Evolutionary conservation across 2,888 invertebrate genomes (phyloP).

Genomic region (Volucella zonaria): DNA sequence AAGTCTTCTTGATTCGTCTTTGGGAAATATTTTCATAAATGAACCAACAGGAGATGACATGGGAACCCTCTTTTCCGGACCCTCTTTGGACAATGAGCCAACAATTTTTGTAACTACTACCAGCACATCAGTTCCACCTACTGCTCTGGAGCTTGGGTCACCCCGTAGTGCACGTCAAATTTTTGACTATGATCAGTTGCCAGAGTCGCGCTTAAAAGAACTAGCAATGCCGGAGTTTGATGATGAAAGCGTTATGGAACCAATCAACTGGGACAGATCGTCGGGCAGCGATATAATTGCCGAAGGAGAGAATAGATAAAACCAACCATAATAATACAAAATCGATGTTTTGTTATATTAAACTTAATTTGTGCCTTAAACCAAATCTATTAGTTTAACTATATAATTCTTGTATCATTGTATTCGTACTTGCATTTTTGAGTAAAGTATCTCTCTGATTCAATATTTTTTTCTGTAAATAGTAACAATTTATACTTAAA

Average conservation of each 20-base stretch:
- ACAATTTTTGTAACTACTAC: constrained; percentile 73
- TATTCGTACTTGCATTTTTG: constrained; percentile 24
- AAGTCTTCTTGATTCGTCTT: constrained; percentile 79
- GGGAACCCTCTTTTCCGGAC: constrained; percentile 49
- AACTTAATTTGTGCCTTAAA: constrained; percentile 78
- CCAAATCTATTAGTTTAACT: constrained; percentile 79
- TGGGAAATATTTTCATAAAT: constrained; percentile 79
- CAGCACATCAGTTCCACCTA: constrained; percentile 66
- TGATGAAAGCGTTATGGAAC: constrained; percentile 29
- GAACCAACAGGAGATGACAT: constrained; percentile 70
- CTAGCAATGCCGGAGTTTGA: constrained; percentile 39
- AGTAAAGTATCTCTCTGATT: constrained; percentile 12
- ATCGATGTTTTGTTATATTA: constrained; percentile 7
- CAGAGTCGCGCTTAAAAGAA: constrained; percentile 78
- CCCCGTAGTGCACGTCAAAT: constrained; percentile 80
- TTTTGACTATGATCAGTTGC: constrained; percentile 82
- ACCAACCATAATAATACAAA: constrained; percentile 42
- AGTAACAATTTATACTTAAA: constrained; percentile 48
- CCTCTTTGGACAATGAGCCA: constrained; percentile 41
- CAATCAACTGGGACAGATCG: constrained; percentile 53
- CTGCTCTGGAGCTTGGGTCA: constrained; percentile 63
- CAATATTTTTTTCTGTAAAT: constrained; percentile 51
- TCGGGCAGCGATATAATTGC: constrained; percentile 67
- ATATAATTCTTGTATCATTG: constrained; percentile 22
- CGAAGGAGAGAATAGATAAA: constrained; percentile 73